A percentile compares a stretch with the other conserved stretches of the same genome.
Conservation (phyloP, 2,888 invertebrate genomes). For the Auanema freiburgensis region DNA sequence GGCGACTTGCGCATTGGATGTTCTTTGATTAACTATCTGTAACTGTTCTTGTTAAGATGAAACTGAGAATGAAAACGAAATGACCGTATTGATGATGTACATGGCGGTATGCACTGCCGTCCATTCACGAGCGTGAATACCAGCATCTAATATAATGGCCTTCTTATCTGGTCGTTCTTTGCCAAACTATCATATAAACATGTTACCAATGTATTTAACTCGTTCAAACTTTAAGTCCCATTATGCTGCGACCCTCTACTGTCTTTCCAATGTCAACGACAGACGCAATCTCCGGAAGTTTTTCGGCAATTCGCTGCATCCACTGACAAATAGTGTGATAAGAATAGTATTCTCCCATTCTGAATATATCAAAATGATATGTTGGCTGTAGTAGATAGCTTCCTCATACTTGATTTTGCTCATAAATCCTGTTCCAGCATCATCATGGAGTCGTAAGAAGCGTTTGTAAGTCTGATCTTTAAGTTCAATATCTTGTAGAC, state of each 20-base stretch:
- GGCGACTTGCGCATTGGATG: slow-evolving; percentile 40
- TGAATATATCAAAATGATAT: slow-evolving; percentile 4
- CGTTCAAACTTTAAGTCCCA: slow-evolving; percentile 49
- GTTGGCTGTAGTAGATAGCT: background rate
- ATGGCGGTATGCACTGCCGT: slow-evolving; percentile 57
- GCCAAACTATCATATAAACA: slow-evolving; percentile 45
- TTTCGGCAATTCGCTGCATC: slow-evolving; percentile 50
- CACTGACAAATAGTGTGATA: slow-evolving; percentile 50
- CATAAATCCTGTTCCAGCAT: slow-evolving; percentile 26
- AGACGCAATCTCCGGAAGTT: slow-evolving; percentile 43
- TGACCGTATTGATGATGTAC: slow-evolving; percentile 59
- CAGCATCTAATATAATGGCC: slow-evolving; percentile 59
- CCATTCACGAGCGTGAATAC: slow-evolving; percentile 60
- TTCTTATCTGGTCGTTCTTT: slow-evolving; percentile 49
- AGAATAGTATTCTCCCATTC: slow-evolving; percentile 58
- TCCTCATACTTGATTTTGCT: slow-evolving; percentile 28
- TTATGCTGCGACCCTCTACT: slow-evolving; percentile 54
- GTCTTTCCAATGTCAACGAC: slow-evolving; percentile 54
- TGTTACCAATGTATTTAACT: background rate
- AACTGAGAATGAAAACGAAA: background rate
- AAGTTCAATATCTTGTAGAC: background rate
- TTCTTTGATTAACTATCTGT: slow-evolving; percentile 50
- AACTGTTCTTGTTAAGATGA: slow-evolving; percentile 11
- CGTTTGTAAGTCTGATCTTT: slow-evolving; percentile 8
- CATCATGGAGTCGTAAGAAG: slow-evolving; percentile 33